A percentile compares a stretch with the other conserved stretches of the same genome.
phyloP scores from a whole-genome alignment of 1,140 invertebrate genomes.

The Carcinoscorpius rotundicauda region DNA sequence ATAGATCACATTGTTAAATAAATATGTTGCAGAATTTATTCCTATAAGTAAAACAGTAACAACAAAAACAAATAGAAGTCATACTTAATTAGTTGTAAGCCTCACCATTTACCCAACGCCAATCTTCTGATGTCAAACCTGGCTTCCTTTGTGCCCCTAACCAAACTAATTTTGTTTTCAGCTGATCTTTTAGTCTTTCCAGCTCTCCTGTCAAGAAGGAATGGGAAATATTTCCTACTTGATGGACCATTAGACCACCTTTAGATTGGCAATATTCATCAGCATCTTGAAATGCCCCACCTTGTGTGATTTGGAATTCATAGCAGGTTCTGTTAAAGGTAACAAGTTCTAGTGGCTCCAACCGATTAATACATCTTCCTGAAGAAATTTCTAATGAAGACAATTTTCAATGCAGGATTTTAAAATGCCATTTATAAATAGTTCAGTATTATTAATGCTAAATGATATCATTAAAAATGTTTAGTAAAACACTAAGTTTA shows the following conservation, averaged over 20 bases:
- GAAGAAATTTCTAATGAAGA: slow-evolving; percentile 27
- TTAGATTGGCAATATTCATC: slow-evolving; percentile 47
- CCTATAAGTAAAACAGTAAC: too few species aligned
- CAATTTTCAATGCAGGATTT: too few species aligned
- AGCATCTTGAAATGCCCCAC: slow-evolving; percentile 65
- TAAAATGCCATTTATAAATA: too few species aligned
- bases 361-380: slow-evolving; percentile 28
- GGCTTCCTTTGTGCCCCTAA: slow-evolving; percentile 80
- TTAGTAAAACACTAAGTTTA: too few species aligned
- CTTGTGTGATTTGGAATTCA: slow-evolving; percentile 52
- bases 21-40: too few species aligned
- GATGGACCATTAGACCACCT: slow-evolving; percentile 63
- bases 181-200: slow-evolving; percentile 56
- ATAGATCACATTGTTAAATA: too few species aligned
- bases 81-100: not conserved
- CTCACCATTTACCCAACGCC: slow-evolving; percentile 79
- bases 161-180: slow-evolving; percentile 72
- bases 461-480: too few species aligned
- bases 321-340: slow-evolving; percentile 56
- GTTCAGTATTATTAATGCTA: too few species aligned
- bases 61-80: too few species aligned
- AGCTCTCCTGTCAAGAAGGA: slow-evolving; percentile 58
- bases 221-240: slow-evolving; percentile 50
- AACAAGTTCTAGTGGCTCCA: slow-evolving; percentile 23
- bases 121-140: slow-evolving; percentile 61